phyloP scores from a whole-genome alignment of 2,888 invertebrate genomes.

The Sesia bembeciformis region DNA sequence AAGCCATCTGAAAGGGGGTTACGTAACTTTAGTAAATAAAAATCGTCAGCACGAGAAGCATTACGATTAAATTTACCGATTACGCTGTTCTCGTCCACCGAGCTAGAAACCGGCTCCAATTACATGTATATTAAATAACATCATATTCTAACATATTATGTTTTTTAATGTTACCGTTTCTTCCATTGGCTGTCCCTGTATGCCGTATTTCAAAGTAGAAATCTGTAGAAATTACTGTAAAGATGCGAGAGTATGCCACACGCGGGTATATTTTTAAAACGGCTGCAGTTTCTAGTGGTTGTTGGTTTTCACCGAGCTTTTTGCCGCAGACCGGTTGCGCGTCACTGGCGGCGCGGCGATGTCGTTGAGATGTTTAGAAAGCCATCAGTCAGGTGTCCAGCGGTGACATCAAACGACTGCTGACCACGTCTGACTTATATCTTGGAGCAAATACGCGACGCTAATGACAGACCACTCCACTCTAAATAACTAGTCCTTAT shows the following conservation, averaged over 20 bases:
- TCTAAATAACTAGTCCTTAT: neutral
- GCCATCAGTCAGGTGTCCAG: constrained; percentile 61
- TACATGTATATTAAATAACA: no score
- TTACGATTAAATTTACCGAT: no score
- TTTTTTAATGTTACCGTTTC: no score
- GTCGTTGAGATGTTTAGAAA: constrained; percentile 63
- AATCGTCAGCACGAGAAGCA: no score
- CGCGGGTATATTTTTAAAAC: constrained; percentile 52
- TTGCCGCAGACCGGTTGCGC: constrained; percentile 23
- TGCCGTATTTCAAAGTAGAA: no score
- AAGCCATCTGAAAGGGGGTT: no score
- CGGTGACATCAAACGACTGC: constrained; percentile 51
- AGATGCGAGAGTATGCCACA: neutral
- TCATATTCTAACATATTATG: no score
- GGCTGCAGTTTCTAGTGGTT: constrained; percentile 48
- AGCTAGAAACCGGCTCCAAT: no score
- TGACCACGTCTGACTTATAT: constrained; percentile 31
- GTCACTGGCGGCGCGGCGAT: constrained; percentile 15
- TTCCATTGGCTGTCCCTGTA: no score
- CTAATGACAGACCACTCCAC: neutral
- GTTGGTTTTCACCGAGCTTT: constrained; percentile 60
- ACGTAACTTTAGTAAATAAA: no score
- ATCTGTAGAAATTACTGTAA: no score
- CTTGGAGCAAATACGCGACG: constrained; percentile 26
- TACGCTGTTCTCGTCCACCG: no score